Evolutionary conservation across 2,797 vertebrate species (phyloP).

Genomic region (Myioborus melanocephalus): DNA sequence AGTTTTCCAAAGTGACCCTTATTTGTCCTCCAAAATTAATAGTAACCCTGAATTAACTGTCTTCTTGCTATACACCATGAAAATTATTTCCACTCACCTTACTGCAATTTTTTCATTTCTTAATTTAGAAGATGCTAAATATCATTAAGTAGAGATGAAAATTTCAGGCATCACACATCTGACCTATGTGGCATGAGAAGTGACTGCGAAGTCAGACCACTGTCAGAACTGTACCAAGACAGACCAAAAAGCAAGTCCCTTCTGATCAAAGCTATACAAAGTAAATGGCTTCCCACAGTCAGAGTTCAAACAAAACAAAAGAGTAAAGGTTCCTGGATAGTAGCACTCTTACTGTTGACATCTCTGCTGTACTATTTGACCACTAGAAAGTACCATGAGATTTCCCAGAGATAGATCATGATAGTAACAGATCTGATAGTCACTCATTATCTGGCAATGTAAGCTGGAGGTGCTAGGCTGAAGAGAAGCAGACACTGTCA

Average conservation of each 20-base stretch:
- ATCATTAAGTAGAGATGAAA: not conserved
- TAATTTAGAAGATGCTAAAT: not conserved
- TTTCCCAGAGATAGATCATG: not conserved
- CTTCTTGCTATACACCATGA: not conserved
- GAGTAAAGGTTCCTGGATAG: not conserved
- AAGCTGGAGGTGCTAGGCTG: not conserved
- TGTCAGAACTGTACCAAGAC: not conserved
- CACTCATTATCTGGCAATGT: not conserved
- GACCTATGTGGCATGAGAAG: not conserved
- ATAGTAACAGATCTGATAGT: not conserved
- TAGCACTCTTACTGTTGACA: not conserved
- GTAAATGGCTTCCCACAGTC: not conserved
- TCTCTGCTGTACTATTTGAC: not conserved
- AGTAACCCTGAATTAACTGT: not conserved
- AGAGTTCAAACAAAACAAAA: slow-evolving; percentile 7
- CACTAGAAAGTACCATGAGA: not conserved
- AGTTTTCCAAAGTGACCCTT: not conserved
- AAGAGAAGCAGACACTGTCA: not conserved
- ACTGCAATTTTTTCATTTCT: not conserved
- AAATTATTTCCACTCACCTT: not conserved
- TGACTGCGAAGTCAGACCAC: not conserved
- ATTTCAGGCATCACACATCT: not conserved
- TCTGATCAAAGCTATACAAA: not conserved
- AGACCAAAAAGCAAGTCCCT: not conserved
- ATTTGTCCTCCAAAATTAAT: not conserved